Conservation (phyloP, 2,797 vertebrate genomes). For the Chrosomus eos region DNA sequence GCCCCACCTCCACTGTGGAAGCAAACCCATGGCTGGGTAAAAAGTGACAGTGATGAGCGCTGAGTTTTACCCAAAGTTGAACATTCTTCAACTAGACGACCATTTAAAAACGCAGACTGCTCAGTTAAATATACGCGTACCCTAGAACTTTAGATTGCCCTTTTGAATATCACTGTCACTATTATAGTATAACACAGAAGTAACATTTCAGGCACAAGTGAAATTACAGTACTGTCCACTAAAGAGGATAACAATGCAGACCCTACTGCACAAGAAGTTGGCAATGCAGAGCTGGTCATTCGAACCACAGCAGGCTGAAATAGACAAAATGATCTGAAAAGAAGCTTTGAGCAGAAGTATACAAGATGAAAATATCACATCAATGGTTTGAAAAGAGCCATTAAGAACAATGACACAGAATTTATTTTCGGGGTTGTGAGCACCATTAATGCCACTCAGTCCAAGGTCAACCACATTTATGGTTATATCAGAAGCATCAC, state of each 20-base stretch:
- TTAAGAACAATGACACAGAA: constrained; percentile 36
- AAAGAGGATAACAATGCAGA: constrained; percentile 1
- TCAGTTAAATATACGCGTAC: background rate
- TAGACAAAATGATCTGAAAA: background rate
- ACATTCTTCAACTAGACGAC: too few species aligned
- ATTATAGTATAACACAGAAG: background rate
- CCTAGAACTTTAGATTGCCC: background rate
- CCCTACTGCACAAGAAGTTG: background rate
- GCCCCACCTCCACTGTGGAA: too few species aligned
- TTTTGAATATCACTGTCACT: background rate
- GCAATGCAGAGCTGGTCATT: background rate
- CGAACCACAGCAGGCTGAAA: background rate
- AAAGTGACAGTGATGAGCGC: too few species aligned
- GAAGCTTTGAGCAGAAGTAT: constrained; percentile 23
- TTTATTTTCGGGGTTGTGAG: constrained; percentile 31
- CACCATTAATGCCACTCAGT: constrained; percentile 3
- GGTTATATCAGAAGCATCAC: constrained; percentile 18
- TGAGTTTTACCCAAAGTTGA: too few species aligned
- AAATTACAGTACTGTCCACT: constrained; percentile 8
- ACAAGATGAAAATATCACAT: constrained; percentile 43
- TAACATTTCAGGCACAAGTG: constrained; percentile 6
- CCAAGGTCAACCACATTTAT: constrained; percentile 2
- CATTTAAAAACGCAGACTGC: too few species aligned
- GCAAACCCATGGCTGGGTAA: too few species aligned
- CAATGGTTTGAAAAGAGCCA: constrained; percentile 46